Conservation (phyloP, 2,888 invertebrate species). For the Synergus itoensis region DNA sequence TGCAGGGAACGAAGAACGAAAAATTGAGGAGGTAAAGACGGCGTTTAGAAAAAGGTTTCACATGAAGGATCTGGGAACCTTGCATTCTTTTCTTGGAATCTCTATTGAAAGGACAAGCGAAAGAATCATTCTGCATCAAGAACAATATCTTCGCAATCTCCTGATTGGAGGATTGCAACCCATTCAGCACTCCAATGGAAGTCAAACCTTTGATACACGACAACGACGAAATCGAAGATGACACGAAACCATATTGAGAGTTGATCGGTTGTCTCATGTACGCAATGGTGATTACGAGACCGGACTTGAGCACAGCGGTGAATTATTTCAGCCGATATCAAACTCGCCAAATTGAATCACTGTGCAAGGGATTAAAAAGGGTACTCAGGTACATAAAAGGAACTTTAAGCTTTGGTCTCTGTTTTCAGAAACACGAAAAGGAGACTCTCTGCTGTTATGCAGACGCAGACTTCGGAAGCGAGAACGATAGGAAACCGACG, state of each 20-base stretch:
- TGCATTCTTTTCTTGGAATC: conserved; percentile 60
- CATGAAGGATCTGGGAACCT: conserved; percentile 62
- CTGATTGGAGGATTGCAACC: conserved; percentile 63
- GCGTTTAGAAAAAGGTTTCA: conserved; percentile 55
- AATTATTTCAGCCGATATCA: conserved; percentile 51
- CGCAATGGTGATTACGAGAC: conserved; percentile 49
- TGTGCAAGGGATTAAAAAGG: conserved; percentile 58
- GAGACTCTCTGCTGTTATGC: conserved; percentile 49
- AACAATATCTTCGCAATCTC: conserved; percentile 56
- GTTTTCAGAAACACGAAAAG: conserved; percentile 18
- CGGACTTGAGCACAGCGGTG: conserved; percentile 49
- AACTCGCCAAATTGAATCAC: conserved; percentile 46
- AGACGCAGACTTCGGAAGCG: conserved; percentile 63
- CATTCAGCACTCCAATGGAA: conserved; percentile 55
- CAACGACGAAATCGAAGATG: too few relatives aligned
- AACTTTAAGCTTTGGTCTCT: conserved; percentile 42
- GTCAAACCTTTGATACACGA: conserved; percentile 28
- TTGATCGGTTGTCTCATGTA: conserved; percentile 56
- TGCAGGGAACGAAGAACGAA: conserved; percentile 48
- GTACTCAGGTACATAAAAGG: conserved; percentile 58
- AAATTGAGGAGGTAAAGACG: conserved; percentile 54
- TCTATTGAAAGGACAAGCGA: conserved; percentile 54
- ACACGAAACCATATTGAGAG: conserved; percentile 49
- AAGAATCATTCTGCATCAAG: conserved; percentile 58
- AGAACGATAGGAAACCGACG: conserved; percentile 56